These are phyloP conservation scores for Sylvicapra grimmia DNA, from an alignment of 2,113 vertebrate species.

Conservation along the genomic window DNA sequence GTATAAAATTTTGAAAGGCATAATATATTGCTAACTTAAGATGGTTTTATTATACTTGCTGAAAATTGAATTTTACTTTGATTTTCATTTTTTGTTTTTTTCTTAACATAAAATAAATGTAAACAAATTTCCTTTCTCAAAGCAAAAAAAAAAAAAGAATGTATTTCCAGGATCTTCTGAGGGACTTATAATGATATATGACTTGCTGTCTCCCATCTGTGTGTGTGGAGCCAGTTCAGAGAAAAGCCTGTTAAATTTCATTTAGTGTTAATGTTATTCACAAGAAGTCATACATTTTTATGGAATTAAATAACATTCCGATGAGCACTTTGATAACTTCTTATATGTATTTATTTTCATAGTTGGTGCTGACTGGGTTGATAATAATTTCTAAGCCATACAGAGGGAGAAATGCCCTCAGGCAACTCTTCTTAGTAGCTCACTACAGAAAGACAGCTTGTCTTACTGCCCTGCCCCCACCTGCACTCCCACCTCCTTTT, in stretches of 20 bases:
- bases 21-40: background rate
- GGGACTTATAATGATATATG: background rate
- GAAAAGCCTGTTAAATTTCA: background rate
- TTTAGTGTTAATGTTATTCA: background rate
- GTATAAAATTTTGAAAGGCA: background rate
- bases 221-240: background rate
- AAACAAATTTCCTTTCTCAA: background rate
- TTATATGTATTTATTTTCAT: background rate
- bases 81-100: background rate
- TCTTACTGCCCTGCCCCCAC: too few species aligned
- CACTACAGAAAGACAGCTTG: background rate
- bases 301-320: slow-evolving; percentile 3
- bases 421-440: background rate
- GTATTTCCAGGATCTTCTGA: background rate
- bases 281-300: background rate
- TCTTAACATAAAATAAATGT: background rate
- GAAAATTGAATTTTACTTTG: slow-evolving; percentile 12
- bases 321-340: background rate
- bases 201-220: background rate
- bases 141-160: background rate
- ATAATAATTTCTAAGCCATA: background rate
- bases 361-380: background rate
- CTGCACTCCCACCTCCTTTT: background rate
- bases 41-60: background rate
- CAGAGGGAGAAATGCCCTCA: background rate